Percentiles rank a stretch among this genome's conserved stretches.
phyloP scores from a whole-genome alignment of 2,888 invertebrate genomes.

The Drosophila borealis region DNA sequence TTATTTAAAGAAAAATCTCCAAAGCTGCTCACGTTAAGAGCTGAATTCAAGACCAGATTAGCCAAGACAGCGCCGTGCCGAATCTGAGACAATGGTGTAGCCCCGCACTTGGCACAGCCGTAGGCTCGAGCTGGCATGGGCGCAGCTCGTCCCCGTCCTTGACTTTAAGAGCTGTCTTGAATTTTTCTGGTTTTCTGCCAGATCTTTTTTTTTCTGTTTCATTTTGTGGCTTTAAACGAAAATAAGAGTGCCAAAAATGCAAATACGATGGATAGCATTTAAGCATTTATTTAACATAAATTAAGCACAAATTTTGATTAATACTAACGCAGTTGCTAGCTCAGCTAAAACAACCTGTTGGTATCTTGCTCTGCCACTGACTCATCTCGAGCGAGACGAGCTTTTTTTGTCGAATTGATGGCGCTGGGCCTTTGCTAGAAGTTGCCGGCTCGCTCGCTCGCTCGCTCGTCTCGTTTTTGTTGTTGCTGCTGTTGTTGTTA shows the following conservation, averaged over 20 bases:
- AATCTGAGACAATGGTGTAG: conserved; percentile 59
- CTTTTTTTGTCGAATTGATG: conserved; percentile 24
- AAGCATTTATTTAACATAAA: conserved; percentile 69
- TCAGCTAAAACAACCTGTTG: conserved; percentile 47
- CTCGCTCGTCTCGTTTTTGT: background rate
- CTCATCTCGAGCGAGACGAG: conserved; percentile 46
- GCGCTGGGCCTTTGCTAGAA: conserved; percentile 40
- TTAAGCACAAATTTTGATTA: conserved; percentile 52
- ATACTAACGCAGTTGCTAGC: conserved; percentile 63
- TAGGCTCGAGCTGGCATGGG: conserved; percentile 52
- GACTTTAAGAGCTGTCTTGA: conserved; percentile 63
- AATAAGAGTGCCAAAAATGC: conserved; percentile 74
- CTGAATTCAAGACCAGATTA: conserved; percentile 40
- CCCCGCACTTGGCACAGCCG: conserved; percentile 69
- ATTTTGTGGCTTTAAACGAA: conserved; percentile 47
- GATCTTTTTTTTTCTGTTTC: conserved; percentile 3
- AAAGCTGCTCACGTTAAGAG: conserved; percentile 27
- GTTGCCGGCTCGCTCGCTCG: conserved; percentile 16
- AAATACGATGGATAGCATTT: conserved; percentile 46
- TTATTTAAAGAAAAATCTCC: conserved; percentile 26
- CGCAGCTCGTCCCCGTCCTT: conserved; percentile 68
- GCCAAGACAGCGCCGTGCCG: conserved; percentile 9
- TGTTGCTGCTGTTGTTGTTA: conserved; percentile 39
- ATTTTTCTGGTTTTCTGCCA: conserved; percentile 43
- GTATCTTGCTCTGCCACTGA: conserved; percentile 26